Base-by-base conservation (phyloP, 1,140 invertebrate species). In the Megathymus violae region DNA sequence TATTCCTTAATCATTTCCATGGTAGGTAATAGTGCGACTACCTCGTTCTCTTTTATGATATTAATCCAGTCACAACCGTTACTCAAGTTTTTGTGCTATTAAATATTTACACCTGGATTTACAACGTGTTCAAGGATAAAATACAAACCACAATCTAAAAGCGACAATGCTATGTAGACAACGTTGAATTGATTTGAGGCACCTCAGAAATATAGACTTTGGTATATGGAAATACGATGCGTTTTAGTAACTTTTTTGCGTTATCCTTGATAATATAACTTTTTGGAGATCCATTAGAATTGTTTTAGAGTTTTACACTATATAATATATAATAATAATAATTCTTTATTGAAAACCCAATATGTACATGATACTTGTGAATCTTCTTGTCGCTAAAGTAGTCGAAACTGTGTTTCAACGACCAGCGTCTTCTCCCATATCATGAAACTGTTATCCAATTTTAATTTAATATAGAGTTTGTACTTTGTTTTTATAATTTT, bases 21-120 rank as follows among this genome's bases (percentile, higher is more conserved):
- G n/a, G 22, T 16, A 9, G 1, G 17, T 10, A 54, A 54, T 54
- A 38, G 41, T 25, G 36, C 51, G 51, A 17, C 41, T 41, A 25
- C 16, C 9, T 36, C 15, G 10, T 11, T 36, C 11, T 19, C 10
- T n/a, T 51, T 17, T 10, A 16, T 19, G n/a, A 51, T 17, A 19
- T 38, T 5, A 51, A n/a, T 31, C 15, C 10, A 38, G 1, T 31
- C 31, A 31, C 1, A 44, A 56, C 52, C 13, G 54, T 58, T 58
- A 58, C 14, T 36, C n/a, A n/a, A 17, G 10, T 44, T 58, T 58
- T 58, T 56, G 25, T 58, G 41, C 22, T 27, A 27, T 46, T 58
- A 34, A 58, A 58, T 58, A 31, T 46, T 58, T 17, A 58, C 41
- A 58, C 25, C 41, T 58, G 41, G 54, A 52, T 46, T 58, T 34